These are phyloP conservation scores for Himalopsyche tibetana DNA, from an alignment of 2,888 invertebrate species.

Conservation along the genomic window DNA sequence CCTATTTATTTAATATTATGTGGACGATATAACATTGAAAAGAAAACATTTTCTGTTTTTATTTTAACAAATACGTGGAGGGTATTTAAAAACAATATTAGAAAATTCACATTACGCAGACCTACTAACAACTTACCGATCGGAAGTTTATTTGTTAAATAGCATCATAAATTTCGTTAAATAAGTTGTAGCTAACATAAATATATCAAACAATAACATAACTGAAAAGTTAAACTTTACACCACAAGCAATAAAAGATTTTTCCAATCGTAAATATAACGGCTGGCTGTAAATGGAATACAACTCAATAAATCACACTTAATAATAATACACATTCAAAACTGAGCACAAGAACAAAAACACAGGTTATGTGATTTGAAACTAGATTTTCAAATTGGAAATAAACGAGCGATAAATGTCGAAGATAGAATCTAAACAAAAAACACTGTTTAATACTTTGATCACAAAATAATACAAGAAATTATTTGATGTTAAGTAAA, in stretches of 20 bases:
- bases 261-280: background rate
- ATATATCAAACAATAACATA: no score
- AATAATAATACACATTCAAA: background rate
- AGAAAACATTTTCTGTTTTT: no score
- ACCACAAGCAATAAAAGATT: background rate
- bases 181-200: no score
- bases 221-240: background rate
- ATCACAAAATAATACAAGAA: background rate
- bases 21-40: no score
- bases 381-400: background rate
- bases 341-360: background rate
- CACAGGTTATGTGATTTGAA: background rate
- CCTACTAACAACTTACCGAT: no score
- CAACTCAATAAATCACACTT: background rate
- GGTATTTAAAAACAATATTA: no score
- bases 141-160: no score
- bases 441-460: background rate
- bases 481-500: background rate
- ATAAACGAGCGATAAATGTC: background rate
- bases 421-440: background rate
- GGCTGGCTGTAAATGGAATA: background rate
- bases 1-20: no score
- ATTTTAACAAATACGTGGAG: no score
- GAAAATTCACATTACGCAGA: no score
- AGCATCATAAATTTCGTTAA: no score